These are phyloP conservation scores for Papio anubis DNA, from an alignment of 2,113 vertebrate species.

Conservation along the genomic window DNA sequence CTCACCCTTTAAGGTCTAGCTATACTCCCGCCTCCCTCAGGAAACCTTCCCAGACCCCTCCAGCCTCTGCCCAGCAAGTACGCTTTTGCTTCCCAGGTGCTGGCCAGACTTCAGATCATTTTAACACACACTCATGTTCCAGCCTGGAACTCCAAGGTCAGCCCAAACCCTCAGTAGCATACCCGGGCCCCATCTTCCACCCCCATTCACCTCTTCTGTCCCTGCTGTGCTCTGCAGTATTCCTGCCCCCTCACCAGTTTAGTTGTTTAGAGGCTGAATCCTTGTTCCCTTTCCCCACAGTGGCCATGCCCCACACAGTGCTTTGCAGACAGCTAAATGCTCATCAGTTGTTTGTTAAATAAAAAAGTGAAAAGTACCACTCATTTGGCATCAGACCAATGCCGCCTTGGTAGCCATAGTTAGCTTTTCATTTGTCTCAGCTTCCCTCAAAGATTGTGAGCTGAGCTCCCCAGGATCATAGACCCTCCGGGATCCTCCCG, in stretches of 20 bases:
- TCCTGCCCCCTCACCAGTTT: neutral
- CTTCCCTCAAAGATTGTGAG: conserved; percentile 44
- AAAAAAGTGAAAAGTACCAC: conserved; percentile 72
- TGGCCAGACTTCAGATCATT: neutral
- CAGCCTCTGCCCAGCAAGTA: neutral
- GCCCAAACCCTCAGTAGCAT: neutral
- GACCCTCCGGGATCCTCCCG: neutral
- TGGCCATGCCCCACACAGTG: conserved; percentile 43
- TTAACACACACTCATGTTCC: neutral
- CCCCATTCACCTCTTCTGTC: neutral
- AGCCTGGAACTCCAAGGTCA: neutral
- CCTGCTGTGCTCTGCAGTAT: neutral
- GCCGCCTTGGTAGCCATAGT: conserved; percentile 67
- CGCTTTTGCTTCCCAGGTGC: neutral
- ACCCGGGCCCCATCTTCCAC: neutral
- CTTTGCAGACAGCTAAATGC: conserved; percentile 72
- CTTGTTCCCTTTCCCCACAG: neutral
- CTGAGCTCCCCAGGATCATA: conserved; percentile 32
- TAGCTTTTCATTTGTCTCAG: conserved; percentile 60
- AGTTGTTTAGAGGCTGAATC: neutral
- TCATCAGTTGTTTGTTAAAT: conserved; percentile 78
- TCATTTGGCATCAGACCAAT: conserved; percentile 63
- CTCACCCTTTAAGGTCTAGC: neutral
- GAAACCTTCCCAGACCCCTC: neutral
- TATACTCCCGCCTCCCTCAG: neutral